These are phyloP conservation scores for Andrena hattorfiana DNA, from an alignment of 2,888 invertebrate species.

Conservation along the genomic window DNA sequence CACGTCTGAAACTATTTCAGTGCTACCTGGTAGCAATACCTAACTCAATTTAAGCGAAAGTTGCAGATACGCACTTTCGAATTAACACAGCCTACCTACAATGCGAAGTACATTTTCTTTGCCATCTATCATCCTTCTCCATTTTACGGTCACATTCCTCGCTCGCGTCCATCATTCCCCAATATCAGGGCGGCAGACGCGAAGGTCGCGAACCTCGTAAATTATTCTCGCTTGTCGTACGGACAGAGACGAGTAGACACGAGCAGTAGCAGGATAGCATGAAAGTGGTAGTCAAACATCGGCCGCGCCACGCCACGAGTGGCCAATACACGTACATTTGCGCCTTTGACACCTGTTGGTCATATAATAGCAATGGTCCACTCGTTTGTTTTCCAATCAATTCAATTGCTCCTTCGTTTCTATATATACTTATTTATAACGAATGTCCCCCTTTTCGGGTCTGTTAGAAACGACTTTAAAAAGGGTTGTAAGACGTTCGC, in stretches of 20 bases:
- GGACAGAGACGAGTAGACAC: constrained; percentile 69
- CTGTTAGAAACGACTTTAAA: too few relatives aligned
- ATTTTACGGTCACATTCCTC: constrained; percentile 44
- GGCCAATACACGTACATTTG: not conserved
- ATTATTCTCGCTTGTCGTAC: constrained; percentile 64
- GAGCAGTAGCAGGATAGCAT: constrained; percentile 61
- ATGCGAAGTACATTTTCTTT: too few relatives aligned
- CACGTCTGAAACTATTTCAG: too few relatives aligned
- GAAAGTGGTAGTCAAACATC: constrained; percentile 22
- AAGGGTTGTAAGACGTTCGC: too few relatives aligned
- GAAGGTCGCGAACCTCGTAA: constrained; percentile 60
- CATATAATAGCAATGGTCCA: not conserved
- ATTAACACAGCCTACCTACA: too few relatives aligned
- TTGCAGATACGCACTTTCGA: too few relatives aligned
- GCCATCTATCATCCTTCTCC: constrained; percentile 4
- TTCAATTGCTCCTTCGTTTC: too few relatives aligned
- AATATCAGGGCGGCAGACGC: constrained; percentile 20
- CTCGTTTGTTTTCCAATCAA: too few relatives aligned
- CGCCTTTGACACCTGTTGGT: constrained; percentile 13
- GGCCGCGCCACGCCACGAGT: constrained; percentile 36
- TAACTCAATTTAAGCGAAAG: too few relatives aligned
- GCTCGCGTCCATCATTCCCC: constrained; percentile 30
- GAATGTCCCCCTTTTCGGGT: too few relatives aligned
- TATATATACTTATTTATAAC: too few relatives aligned
- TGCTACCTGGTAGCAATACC: too few relatives aligned